Conservation (phyloP, 2,113 vertebrate species). For the Corythaeola cristata region DNA sequence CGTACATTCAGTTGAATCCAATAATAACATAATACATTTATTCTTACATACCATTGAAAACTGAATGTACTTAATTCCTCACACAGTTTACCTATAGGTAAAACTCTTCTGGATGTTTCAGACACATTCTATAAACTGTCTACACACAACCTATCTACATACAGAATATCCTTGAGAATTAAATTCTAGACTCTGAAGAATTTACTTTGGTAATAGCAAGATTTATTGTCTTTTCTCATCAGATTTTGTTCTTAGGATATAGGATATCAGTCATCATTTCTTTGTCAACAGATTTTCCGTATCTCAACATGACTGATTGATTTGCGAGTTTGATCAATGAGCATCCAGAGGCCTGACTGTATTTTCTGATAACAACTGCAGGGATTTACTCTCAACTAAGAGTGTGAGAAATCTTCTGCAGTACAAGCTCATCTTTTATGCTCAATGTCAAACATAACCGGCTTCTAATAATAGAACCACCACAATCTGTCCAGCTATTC, state of each 20-base stretch:
- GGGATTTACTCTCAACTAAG: neutral
- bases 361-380: neutral
- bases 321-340: neutral
- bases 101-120: neutral
- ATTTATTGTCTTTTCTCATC: neutral
- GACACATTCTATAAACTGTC: neutral
- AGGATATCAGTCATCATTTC: neutral
- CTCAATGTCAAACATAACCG: neutral
- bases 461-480: conserved; percentile 37
- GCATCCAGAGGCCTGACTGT: neutral
- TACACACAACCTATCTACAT: neutral
- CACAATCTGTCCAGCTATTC: conserved; percentile 9
- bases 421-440: neutral
- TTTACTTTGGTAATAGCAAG: neutral
- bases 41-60: neutral
- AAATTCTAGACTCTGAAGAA: neutral
- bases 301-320: neutral
- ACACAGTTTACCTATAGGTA: neutral
- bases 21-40: neutral
- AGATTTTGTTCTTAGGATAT: neutral
- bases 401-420: neutral
- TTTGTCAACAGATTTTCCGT: neutral
- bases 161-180: neutral
- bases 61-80: neutral
- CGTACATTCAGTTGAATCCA: neutral